Base-by-base conservation (phyloP, 2,113 vertebrate species). In the Indri indri region DNA sequence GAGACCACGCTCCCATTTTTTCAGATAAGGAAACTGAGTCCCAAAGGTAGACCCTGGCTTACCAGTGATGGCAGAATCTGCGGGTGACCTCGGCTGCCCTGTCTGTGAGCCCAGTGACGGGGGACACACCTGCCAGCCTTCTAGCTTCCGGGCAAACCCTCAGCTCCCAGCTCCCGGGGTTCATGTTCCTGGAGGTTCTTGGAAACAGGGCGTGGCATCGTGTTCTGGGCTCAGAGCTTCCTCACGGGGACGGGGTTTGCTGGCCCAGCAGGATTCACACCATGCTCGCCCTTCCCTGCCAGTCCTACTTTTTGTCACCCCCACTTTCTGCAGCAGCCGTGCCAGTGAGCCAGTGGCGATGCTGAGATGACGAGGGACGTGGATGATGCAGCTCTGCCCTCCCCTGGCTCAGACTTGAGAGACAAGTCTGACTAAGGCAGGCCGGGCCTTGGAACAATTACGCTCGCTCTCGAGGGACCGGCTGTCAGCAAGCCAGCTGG, bases 181-280 rank as follows among this genome's bases (percentile, higher is more conserved):
- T 34, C 32, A 0, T 4, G 12, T 61, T 84, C 94, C 76, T 76
- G 71, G 65, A 87, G 83, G 50, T 57, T 10, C 88, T 8, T 52
- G 73, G n/a, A 66, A 63, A 17, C 2, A 50, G 47, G 83, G 7
- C 0, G 0, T 40, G 83, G 88, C 54, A 42, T n/a, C 57, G n/a
- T 66, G 18, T 70, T 22, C 37, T 74, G 30, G 61, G 65, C 73
- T 50, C 18, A 0, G 37, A 66, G 92, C 30, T 40, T 61, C 52
- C 84, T 40, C 2, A 0, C 1, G 16, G 57, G 77, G 47, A 10
- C 16, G 0, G 52, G 63, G 57, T 9, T 74, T 20, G 13, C 32
- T 3, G 11, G 52, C 9, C 20, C 34, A 0, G 30, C 2, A 1
- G 50, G 40, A 34, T 13, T 63, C 0, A 0, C 18, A 20, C 0